Percentiles rank a stretch among this genome's conserved stretches.
Evolutionary conservation across 1,140 invertebrate species (phyloP).

Genomic region (Halyomorpha halys): DNA sequence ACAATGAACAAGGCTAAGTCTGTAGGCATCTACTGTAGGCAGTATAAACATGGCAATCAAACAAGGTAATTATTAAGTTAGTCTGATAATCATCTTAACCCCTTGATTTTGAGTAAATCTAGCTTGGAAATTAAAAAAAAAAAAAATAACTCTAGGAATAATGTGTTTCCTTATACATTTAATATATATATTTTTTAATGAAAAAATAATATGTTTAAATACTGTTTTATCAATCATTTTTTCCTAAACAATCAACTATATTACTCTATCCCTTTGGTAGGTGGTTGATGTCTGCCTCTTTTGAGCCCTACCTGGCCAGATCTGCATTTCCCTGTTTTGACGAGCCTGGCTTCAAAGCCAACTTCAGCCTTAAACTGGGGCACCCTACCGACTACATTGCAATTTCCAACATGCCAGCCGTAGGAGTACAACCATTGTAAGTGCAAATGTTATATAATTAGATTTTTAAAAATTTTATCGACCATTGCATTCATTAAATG

Average conservation of each 20-base stretch:
- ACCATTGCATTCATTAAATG: too few relatives aligned
- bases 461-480: too few relatives aligned
- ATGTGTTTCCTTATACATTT: too few relatives aligned
- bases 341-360: constrained; percentile 51
- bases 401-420: constrained; percentile 32
- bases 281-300: constrained; percentile 45
- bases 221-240: too few relatives aligned
- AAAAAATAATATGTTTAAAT: too few relatives aligned
- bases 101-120: too few relatives aligned
- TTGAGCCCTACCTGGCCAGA: constrained; percentile 51
- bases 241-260: too few relatives aligned
- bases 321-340: constrained; percentile 58
- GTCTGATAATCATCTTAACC: too few relatives aligned
- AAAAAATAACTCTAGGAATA: too few relatives aligned
- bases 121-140: too few relatives aligned
- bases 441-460: not conserved
- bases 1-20: constrained; percentile 23
- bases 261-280: constrained; percentile 32
- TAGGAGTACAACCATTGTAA: not conserved
- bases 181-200: too few relatives aligned
- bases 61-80: constrained; percentile 14
- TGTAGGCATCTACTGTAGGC: constrained; percentile 22
- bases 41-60: constrained; percentile 13
- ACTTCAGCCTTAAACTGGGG: constrained; percentile 36
- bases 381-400: constrained; percentile 22